Evolutionary conservation across 2,797 vertebrate species (phyloP).

Genomic region (Buceros bicornis): DNA sequence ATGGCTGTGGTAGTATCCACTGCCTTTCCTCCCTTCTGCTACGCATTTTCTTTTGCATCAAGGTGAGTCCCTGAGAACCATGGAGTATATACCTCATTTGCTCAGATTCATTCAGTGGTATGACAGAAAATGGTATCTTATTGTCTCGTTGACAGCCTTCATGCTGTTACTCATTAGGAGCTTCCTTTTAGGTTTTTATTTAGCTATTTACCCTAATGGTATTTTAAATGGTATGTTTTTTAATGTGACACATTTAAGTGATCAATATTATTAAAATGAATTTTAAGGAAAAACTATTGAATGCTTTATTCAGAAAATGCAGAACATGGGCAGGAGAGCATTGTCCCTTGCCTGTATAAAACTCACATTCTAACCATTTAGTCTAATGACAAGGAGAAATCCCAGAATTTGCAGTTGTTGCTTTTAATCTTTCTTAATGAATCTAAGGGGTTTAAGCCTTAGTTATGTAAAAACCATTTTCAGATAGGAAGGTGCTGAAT

Average conservation of each 20-base stretch:
- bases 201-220: background rate
- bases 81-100: background rate
- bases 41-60: background rate
- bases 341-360: background rate
- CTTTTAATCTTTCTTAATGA: constrained; percentile 73
- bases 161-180: background rate
- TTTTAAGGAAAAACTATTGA: background rate
- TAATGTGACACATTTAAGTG: background rate
- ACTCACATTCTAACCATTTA: background rate
- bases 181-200: background rate
- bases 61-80: background rate
- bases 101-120: rapidly evolving
- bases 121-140: background rate
- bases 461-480: constrained; percentile 57
- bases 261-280: background rate
- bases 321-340: background rate
- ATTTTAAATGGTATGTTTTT: constrained; percentile 7
- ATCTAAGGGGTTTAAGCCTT: constrained; percentile 45
- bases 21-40: background rate
- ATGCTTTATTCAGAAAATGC: background rate
- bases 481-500: constrained; percentile 70
- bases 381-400: constrained; percentile 33
- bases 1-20: background rate
- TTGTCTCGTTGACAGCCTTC: background rate
- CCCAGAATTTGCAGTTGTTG: constrained; percentile 6